These are phyloP conservation scores for Marmota flaviventris DNA, from an alignment of 2,113 vertebrate species.

Conservation along the genomic window DNA sequence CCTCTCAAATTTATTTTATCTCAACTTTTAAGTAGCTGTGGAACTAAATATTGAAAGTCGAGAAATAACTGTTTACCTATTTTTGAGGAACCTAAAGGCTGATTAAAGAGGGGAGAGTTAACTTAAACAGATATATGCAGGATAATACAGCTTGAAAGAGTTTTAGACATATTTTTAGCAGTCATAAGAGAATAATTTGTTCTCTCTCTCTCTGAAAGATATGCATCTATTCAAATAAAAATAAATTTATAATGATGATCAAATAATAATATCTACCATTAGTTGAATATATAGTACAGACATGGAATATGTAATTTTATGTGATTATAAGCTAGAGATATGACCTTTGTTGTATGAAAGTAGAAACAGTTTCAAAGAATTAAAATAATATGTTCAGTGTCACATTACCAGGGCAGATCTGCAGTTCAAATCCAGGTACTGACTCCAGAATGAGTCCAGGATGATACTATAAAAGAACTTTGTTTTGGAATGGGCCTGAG, in stretches of 20 bases:
- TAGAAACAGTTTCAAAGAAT: background rate
- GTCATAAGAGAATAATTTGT: background rate
- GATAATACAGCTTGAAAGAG: background rate
- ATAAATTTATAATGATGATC: conserved; percentile 4
- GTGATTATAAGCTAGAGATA: background rate
- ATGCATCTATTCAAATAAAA: background rate
- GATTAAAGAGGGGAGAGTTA: background rate
- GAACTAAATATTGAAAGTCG: background rate
- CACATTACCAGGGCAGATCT: background rate
- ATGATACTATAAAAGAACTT: background rate
- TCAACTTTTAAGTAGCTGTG: background rate
- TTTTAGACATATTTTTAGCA: background rate
- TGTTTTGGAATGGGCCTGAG: background rate
- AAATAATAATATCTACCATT: background rate
- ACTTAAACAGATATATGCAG: background rate
- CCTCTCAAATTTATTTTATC: background rate
- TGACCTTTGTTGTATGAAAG: background rate
- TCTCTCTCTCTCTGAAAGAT: background rate
- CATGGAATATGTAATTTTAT: background rate
- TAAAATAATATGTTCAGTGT: background rate
- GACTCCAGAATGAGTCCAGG: background rate
- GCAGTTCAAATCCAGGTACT: background rate
- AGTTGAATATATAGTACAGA: background rate
- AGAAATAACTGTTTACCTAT: background rate
- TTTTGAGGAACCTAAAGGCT: background rate